These are phyloP conservation scores for Tokudaia tokunoshimensis DNA, from an alignment of 2,797 vertebrate genomes.

Conservation along the genomic window DNA sequence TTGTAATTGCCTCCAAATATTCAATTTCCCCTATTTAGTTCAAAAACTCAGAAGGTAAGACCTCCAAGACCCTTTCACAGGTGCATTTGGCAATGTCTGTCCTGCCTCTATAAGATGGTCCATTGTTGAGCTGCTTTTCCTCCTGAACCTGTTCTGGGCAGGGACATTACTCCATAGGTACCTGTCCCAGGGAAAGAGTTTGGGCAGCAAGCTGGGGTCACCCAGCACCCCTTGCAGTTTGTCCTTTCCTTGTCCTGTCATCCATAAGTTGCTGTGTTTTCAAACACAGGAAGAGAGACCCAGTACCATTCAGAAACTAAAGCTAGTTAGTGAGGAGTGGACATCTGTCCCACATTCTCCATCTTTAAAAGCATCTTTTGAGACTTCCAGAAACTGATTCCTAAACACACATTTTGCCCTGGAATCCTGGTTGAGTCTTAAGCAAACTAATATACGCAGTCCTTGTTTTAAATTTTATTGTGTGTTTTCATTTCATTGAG, in stretches of 20 bases:
- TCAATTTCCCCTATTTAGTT: neutral
- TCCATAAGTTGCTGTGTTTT: neutral
- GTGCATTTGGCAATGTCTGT: neutral
- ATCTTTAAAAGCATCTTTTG: neutral
- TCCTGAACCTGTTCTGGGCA: neutral
- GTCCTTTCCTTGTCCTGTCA: neutral
- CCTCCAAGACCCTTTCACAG: neutral
- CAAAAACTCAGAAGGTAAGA: neutral
- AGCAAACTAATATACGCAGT: neutral
- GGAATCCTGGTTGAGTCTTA: neutral
- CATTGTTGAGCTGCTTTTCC: neutral
- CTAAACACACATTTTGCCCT: neutral
- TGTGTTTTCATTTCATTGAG: neutral
- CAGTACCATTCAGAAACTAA: neutral
- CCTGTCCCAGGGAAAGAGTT: neutral
- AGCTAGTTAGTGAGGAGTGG: neutral
- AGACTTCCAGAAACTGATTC: neutral
- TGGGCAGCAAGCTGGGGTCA: too few species aligned
- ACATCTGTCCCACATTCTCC: neutral
- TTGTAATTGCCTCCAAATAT: neutral
- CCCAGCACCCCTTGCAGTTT: neutral
- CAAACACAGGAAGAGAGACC: neutral
- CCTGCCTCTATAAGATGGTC: neutral
- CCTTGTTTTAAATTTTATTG: neutral
- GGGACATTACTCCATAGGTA: accelerated